phyloP scores from a whole-genome alignment of 1,140 invertebrate species.

The Aphelenchoides besseyi region DNA sequence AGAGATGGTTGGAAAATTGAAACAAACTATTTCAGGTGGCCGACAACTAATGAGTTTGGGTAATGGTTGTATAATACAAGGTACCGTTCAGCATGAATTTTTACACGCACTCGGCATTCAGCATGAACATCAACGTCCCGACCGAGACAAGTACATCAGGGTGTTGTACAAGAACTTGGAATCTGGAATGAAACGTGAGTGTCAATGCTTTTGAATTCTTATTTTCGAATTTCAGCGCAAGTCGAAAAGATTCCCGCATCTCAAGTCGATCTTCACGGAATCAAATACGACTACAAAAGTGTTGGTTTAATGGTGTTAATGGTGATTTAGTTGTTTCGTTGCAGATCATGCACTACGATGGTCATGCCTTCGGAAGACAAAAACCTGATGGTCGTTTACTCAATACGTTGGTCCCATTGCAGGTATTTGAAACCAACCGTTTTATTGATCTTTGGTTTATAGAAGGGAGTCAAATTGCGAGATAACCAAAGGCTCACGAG shows the following conservation, averaged over 20 bases:
- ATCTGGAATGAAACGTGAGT: neutral
- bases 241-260: neutral
- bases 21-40: neutral
- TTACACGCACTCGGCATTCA: slow-evolving; percentile 16
- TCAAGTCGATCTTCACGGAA: slow-evolving; percentile 2
- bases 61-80: neutral
- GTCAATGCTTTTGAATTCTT: neutral
- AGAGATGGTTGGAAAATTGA: too few relatives aligned
- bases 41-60: neutral
- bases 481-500: neutral
- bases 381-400: neutral
- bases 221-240: neutral
- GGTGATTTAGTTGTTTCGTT: neutral
- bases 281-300: slow-evolving; percentile 7
- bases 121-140: slow-evolving; percentile 9
- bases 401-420: neutral
- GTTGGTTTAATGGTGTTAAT: too few relatives aligned
- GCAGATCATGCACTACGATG: slow-evolving; percentile 16
- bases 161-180: neutral
- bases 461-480: neutral
- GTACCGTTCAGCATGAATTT: slow-evolving; percentile 17
- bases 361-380: neutral
- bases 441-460: neutral
- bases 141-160: slow-evolving; percentile 7
- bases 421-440: neutral